Evolutionary conservation across 2,888 invertebrate genomes (phyloP).

Genomic region (Acholoe squamosa): DNA sequence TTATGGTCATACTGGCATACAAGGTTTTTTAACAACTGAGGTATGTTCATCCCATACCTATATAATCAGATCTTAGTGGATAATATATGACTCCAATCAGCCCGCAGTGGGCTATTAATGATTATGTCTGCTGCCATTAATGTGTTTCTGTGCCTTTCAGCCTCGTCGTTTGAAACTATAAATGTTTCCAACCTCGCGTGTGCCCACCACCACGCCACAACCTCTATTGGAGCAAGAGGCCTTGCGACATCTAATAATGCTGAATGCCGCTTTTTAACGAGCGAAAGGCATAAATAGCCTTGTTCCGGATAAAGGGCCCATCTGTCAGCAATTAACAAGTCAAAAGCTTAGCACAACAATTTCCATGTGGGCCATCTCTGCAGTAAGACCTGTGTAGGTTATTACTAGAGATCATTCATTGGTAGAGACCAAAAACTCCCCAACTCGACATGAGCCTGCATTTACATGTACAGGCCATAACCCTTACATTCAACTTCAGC

Average conservation of each 20-base stretch:
- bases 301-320: background rate
- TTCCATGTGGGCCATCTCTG: background rate
- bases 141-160: background rate
- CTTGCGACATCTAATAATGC: background rate
- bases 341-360: background rate
- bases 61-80: background rate
- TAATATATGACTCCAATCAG: background rate
- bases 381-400: background rate
- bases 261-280: background rate
- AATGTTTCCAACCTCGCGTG: background rate
- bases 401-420: background rate
- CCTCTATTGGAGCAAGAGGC: background rate
- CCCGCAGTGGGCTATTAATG: conserved; percentile 21
- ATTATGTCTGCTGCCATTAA: conserved; percentile 49
- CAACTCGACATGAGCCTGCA: background rate
- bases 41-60: conserved; percentile 25
- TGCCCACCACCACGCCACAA: background rate
- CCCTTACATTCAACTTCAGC: background rate
- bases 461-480: background rate
- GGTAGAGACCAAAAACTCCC: background rate
- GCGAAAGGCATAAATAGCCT: too few relatives aligned
- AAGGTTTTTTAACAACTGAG: conserved; percentile 22
- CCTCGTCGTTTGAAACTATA: background rate
- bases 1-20: conserved; percentile 29
- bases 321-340: background rate